Base-by-base conservation (phyloP, 1,140 invertebrate species). In the Danaus melanippus region DNA sequence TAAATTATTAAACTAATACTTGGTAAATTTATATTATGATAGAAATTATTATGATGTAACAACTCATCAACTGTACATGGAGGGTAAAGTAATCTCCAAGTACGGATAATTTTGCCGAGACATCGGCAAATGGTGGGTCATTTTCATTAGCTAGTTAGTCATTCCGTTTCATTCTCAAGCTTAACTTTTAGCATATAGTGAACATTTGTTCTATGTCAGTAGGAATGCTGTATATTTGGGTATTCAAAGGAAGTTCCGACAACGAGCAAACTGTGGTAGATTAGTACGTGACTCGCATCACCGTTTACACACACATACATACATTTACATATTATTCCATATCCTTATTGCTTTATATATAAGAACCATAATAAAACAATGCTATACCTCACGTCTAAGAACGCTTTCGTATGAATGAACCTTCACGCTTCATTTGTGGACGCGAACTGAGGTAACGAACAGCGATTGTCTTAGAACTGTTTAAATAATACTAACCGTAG, bases 251-350 rank as follows among this genome's bases (percentile, higher is more conserved):
- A 42, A 17, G 54, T 50, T 32, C 56, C 59, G 63, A 59, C 60
- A 66, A 66, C 60, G 64, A 66, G 64, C 56, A 66, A 66, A 66
- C 64, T 62, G 60, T 52, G 57, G 60, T 56, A 60, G 60, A 64
- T 60, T 60, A 60, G 58, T 52, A 63, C 64, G 64, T 66, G 64
- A 59, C 51, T 53, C 40, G 64, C 56, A 66, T 66, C 56, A 10
- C 39, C 15, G 51, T 32, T 32, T 32, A 32, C 21, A 32, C 21
- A 32, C 21, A 32, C 21, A 32, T 32, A 32, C 21, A 32, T 32
- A 32, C 21, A 32, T 32, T 32, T 32, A 1, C 21, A 32, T 32
- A 32, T 32, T 32, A 32, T 32, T 32, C 21, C 21, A 32, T 7
- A 32, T 32, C 21, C 21, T 32, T 32, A 32, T 32, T 32, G 21